Base-by-base conservation (phyloP, 1,140 invertebrate genomes). In the Hormaphis cornu region DNA sequence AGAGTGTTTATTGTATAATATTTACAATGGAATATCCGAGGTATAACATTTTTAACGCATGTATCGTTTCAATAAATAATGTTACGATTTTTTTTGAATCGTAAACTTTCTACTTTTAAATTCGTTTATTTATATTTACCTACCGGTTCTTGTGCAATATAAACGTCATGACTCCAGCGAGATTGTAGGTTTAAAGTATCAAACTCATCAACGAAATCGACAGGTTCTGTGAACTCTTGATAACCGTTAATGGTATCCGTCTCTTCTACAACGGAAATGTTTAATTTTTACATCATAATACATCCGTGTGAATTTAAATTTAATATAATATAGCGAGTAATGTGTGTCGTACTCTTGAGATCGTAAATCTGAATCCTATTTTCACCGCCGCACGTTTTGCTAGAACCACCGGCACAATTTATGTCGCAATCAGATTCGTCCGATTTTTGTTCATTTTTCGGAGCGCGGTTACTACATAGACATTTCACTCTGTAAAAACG, bases 401-500 rank as follows among this genome's bases (percentile, higher is more conserved):
- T 83, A n/a, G 80, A 73, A 78, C 89, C 83, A 48, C 84, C 86
- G 44, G 89, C 83, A 76, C 90, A 92, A 77, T 89, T 89, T 85
- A 89, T 90, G 74, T 90, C 89, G 78, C 90, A 93, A 24, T 71
- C 42, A 30, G 18, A 22, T 37, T 69, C 20, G 16, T 69, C 52
- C 10, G 18, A 22, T 71, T 85, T 86, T 7, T 85, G 84, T 75
- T 90, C 85, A 42, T 73, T 18, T 0, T 50, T 54, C 12, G 74
- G 71, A 37, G 58, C 56, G 4, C 69, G 54, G 74, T 88, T 86
- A 40, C 91, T 92, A 83, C 94, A 97, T 80, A 93, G 95, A 80
- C 93, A 97, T 81, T 96, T 93, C 42, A 86, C 83, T 50, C 89
- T 91, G n/a, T n/a, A n/a, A n/a, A n/a, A n/a, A n/a, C n/a, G n/a